A percentile compares a stretch with the other conserved stretches of the same genome.
Evolutionary conservation across 1,140 invertebrate genomes (phyloP).

Genomic region (Drosophila hydei): DNA sequence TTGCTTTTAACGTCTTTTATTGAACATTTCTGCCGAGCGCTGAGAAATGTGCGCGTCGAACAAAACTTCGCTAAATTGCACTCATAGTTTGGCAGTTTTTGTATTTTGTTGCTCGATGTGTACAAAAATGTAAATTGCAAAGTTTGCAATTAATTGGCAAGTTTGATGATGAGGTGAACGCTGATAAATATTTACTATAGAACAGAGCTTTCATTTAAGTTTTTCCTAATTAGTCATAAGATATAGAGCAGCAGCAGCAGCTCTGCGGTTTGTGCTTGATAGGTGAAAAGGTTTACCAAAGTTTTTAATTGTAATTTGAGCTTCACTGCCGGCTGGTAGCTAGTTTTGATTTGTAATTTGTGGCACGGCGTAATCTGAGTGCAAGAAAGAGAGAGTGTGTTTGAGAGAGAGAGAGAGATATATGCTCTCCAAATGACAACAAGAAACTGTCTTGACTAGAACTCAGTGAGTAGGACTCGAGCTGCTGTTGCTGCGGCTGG

Average conservation of each 20-base stretch:
- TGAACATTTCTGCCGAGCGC: constrained; percentile 25
- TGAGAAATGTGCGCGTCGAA: constrained; percentile 37
- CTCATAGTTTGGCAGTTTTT: constrained; percentile 43
- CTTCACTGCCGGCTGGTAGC: not conserved
- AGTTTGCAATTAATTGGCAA: constrained; percentile 53
- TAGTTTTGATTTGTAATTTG: constrained; percentile 44
- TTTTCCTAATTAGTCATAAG: constrained; percentile 13
- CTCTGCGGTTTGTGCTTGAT: no score
- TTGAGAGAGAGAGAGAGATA: not conserved
- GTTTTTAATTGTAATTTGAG: not conserved
- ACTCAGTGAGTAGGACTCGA: constrained; percentile 24
- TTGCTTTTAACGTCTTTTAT: constrained; percentile 20
- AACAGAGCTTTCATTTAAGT: not conserved
- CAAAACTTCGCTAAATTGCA: constrained; percentile 43
- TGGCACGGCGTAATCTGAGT: constrained; percentile 5
- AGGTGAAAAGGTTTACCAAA: not conserved
- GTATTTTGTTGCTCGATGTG: constrained; percentile 27
- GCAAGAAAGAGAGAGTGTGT: no score
- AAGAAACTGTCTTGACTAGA: constrained; percentile 18
- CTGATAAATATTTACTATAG: not conserved
- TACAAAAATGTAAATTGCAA: constrained; percentile 58
- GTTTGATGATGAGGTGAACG: constrained; percentile 10
- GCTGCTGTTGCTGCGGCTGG: constrained; percentile 62
- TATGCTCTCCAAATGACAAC: constrained; percentile 1
- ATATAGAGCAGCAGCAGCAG: not conserved